These are phyloP conservation scores for Hypothenemus hampei DNA, from an alignment of 1,140 invertebrate species.

Conservation along the genomic window DNA sequence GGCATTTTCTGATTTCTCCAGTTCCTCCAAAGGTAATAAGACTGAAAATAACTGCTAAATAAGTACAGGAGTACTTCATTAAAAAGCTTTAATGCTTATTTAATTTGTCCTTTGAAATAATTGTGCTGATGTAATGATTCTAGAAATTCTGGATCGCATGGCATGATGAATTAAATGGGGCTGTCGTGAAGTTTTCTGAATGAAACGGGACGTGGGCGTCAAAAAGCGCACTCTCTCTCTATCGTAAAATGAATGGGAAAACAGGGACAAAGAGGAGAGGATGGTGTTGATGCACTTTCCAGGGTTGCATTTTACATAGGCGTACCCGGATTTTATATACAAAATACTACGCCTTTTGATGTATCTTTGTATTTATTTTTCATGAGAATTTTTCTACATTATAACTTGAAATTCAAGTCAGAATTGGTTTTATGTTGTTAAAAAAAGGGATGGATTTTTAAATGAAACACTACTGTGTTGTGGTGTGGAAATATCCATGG, in stretches of 20 bases:
- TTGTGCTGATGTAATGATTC: too few species aligned
- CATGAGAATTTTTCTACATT: neutral
- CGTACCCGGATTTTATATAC: neutral
- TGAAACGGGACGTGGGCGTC: slow-evolving; percentile 15
- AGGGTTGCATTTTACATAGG: neutral
- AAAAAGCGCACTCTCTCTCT: slow-evolving; percentile 13
- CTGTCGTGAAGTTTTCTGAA: slow-evolving; percentile 24
- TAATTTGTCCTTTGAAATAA: too few species aligned
- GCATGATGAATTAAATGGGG: too few species aligned
- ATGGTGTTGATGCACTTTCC: slow-evolving; percentile 6
- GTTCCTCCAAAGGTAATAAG: too few species aligned
- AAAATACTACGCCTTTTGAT: neutral
- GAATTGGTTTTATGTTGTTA: neutral
- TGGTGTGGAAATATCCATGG: neutral
- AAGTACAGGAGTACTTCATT: too few species aligned
- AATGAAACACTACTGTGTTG: neutral
- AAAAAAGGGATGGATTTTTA: neutral
- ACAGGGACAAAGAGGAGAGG: neutral
- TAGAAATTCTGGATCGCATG: too few species aligned
- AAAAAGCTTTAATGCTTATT: too few species aligned
- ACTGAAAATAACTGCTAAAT: too few species aligned
- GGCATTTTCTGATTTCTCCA: too few species aligned
- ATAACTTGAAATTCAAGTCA: neutral
- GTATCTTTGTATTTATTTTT: neutral
- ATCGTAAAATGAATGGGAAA: neutral